Evolutionary conservation across 2,113 vertebrate genomes (phyloP), one percentile per base, ranked within the genome.

Genomic region (Puffinus mauretanicus): DNA sequence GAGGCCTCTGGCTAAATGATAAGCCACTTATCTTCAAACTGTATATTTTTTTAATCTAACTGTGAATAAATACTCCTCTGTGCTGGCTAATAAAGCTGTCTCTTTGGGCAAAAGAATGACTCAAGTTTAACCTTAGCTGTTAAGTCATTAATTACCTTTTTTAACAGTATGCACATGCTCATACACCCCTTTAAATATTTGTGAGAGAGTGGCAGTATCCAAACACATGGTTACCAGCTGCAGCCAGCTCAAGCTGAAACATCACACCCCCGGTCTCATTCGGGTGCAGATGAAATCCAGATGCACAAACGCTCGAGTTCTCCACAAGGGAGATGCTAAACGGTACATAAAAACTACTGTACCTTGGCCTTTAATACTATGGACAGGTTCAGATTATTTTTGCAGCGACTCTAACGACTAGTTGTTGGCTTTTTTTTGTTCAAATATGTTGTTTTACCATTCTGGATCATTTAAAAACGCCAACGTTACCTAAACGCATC

Each of bases 251-350:
- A 26, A 14, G 42, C 75, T 80, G 24, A 76, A 90, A 32, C 42
- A 54, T 92, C 76, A 86, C 64, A 83, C 25, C 46, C 67, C 36
- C 0, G 1, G 15, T 9, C 42, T 92, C 60, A 5, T 72, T 73
- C 2, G 24, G 46, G n/a, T 70, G 67, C 60, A 83, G 93, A 90
- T 86, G 88, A 92, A 86, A 92, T 83, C 93, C 95, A 93, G 88
- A 86, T 88, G 88, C 49, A 55, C 73, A 44, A 75, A 82, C 1
- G 9, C 76, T 77, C 2, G 0, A 77, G 46, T 49, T 83, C 24
- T 90, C 52, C 64, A 47, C 36, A 52, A 90, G 60, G 57, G 47
- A 93, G 73, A 75, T 52, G 29, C 40, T 88, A 80, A 93, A 62
- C 36, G 30, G 18, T 80, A 24, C 16, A 19, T 77, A 52, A 71